These are phyloP conservation scores for Globicephala melas DNA, from an alignment of 2,113 vertebrate species.

Conservation along the genomic window DNA sequence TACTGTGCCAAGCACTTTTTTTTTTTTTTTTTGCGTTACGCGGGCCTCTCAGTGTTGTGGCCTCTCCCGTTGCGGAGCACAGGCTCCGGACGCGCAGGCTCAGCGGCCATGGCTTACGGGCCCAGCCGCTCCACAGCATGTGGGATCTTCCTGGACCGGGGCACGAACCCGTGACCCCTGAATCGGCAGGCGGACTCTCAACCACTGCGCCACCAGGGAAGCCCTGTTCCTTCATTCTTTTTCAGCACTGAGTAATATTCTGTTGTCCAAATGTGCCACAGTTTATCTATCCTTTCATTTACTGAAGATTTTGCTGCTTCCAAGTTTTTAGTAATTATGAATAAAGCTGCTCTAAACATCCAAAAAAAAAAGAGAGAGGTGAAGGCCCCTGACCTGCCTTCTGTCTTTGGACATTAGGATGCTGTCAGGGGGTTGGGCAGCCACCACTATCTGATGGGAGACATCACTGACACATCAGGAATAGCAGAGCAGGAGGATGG, in stretches of 20 bases:
- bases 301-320: not conserved
- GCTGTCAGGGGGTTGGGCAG: accelerated
- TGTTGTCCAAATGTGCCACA: not conserved
- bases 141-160: too few relatives aligned
- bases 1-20: not conserved
- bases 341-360: not conserved
- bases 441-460: not conserved
- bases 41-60: too few relatives aligned
- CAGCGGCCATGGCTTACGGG: too few relatives aligned
- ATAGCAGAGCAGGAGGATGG: not conserved
- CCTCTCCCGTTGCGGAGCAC: too few relatives aligned
- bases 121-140: too few relatives aligned
- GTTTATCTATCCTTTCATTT: not conserved
- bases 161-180: too few relatives aligned
- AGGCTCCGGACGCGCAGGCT: too few relatives aligned
- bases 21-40: not conserved
- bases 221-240: too few relatives aligned
- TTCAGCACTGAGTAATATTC: not conserved
- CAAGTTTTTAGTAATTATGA: not conserved
- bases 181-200: too few relatives aligned
- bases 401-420: not conserved
- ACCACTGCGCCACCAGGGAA: too few relatives aligned
- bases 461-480: not conserved
- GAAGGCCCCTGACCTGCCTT: not conserved
- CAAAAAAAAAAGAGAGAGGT: not conserved